phyloP scores from a whole-genome alignment of 2,797 vertebrate species.

The Cephalopachus bancanus region DNA sequence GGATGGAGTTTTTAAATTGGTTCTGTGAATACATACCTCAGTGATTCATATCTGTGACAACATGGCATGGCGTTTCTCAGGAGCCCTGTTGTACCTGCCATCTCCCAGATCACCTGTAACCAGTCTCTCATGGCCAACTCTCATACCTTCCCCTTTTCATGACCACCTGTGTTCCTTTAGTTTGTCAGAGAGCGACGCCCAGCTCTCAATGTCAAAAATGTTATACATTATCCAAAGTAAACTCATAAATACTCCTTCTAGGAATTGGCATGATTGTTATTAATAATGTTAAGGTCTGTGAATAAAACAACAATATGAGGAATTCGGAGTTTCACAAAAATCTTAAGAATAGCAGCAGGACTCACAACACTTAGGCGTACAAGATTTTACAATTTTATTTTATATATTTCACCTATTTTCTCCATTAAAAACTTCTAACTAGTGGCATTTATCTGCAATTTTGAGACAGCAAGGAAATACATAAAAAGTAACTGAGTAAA shows the following conservation, averaged over 20 bases:
- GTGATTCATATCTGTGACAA: background rate
- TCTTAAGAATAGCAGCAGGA: background rate
- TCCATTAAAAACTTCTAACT: background rate
- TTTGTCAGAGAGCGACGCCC: background rate
- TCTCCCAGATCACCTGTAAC: background rate
- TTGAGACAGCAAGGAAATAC: background rate
- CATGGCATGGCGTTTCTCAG: background rate
- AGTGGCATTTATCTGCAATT: background rate
- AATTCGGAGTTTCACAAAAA: background rate
- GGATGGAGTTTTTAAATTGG: background rate
- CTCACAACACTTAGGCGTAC: background rate
- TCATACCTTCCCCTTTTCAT: too few species aligned
- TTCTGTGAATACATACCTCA: background rate
- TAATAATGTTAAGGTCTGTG: background rate
- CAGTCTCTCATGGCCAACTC: fast-evolving
- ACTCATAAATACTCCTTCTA: background rate
- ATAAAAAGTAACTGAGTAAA: background rate
- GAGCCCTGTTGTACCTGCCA: background rate
- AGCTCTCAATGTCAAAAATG: background rate
- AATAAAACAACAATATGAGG: background rate
- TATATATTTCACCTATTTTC: background rate
- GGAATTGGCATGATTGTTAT: background rate
- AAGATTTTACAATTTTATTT: background rate
- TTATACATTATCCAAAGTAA: background rate
- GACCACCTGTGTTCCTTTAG: background rate